These are phyloP conservation scores for Rhinopomastus cyanomelas DNA, from an alignment of 2,113 vertebrate species.

Conservation along the genomic window DNA sequence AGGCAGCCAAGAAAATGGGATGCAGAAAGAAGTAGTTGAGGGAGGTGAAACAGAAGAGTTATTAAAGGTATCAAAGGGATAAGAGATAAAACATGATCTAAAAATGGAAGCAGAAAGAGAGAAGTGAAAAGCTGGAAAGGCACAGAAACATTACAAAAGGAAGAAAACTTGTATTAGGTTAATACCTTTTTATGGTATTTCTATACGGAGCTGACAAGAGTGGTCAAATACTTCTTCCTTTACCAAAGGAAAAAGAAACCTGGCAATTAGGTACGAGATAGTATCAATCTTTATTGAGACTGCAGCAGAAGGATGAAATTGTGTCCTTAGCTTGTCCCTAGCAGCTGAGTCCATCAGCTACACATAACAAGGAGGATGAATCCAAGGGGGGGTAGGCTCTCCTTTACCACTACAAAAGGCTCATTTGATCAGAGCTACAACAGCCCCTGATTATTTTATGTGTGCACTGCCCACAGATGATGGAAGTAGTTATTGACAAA, in stretches of 20 bases:
- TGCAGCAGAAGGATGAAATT: conserved; percentile 16
- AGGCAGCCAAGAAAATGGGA: neutral
- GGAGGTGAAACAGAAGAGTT: neutral
- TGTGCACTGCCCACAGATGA: neutral
- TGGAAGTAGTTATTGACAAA: neutral
- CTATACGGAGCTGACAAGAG: neutral
- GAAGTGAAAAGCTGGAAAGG: conserved; percentile 37
- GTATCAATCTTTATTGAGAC: conserved; percentile 25
- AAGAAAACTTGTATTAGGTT: conserved; percentile 17
- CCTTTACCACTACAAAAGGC: neutral
- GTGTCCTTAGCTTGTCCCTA: conserved; percentile 11
- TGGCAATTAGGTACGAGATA: neutral
- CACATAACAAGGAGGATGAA: neutral
- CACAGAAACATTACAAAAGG: conserved; percentile 14
- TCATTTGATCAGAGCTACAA: neutral
- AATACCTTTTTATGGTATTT: conserved; percentile 31
- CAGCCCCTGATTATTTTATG: neutral
- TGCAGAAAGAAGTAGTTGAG: neutral
- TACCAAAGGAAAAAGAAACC: neutral
- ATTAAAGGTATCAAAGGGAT: conserved; percentile 41
- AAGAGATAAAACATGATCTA: conserved; percentile 44
- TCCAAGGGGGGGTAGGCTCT: neutral
- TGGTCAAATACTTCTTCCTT: conserved; percentile 16
- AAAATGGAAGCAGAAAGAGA: conserved; percentile 40
- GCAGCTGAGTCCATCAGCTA: conserved; percentile 6